Conservation (phyloP, 2,797 vertebrate species). For the Sternotherus odoratus region DNA sequence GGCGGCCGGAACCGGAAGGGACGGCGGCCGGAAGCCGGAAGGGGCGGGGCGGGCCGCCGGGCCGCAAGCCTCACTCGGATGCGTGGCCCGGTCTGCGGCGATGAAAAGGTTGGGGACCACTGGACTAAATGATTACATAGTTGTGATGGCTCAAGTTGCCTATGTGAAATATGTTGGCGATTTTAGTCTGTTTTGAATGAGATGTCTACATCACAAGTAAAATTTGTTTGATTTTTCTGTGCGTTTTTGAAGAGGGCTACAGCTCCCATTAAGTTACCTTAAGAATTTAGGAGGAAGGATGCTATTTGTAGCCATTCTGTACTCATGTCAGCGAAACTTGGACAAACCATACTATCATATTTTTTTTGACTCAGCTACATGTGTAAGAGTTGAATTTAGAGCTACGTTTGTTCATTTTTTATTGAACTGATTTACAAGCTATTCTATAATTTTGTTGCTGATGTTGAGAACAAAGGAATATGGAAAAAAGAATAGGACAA, state of each 20-base stretch:
- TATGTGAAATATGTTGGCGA: background rate
- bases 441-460: background rate
- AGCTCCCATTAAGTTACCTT: fast-evolving
- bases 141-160: background rate
- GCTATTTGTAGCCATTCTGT: background rate
- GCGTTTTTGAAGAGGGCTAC: background rate
- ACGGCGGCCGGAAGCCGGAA: too few relatives aligned
- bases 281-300: background rate
- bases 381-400: background rate
- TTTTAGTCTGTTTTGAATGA: background rate
- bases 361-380: background rate
- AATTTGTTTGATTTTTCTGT: background rate
- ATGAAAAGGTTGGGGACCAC: too few relatives aligned
- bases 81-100: too few relatives aligned
- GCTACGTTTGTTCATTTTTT: background rate
- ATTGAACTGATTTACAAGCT: background rate
- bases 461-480: background rate
- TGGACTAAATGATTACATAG: background rate
- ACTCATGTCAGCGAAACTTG: background rate
- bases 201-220: background rate
- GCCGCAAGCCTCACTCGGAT: too few relatives aligned
- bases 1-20: too few relatives aligned
- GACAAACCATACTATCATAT: background rate
- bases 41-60: too few relatives aligned
- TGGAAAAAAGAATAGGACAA: background rate